These are phyloP conservation scores for Dendrolimus houi DNA, from an alignment of 2,888 invertebrate species.

Conservation along the genomic window DNA sequence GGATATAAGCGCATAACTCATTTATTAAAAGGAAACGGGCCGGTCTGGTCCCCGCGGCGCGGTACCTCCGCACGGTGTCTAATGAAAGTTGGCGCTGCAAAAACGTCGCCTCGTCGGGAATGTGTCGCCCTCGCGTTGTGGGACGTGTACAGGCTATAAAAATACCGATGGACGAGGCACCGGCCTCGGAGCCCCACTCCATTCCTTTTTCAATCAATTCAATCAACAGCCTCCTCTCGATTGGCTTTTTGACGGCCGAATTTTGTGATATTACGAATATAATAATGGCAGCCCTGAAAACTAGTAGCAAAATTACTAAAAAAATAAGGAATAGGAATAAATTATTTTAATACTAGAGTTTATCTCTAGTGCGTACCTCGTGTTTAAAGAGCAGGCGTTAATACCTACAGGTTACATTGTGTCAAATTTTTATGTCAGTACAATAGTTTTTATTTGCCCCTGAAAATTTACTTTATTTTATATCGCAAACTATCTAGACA, in stretches of 20 bases:
- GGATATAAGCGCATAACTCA: constrained; percentile 69
- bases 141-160: constrained; percentile 70
- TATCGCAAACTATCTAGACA: too few relatives aligned
- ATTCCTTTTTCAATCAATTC: constrained; percentile 71
- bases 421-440: too few relatives aligned
- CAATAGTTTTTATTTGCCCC: too few relatives aligned
- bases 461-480: too few relatives aligned
- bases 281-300: constrained; percentile 14
- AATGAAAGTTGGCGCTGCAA: constrained; percentile 69
- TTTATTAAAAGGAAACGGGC: constrained; percentile 69
- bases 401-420: too few relatives aligned
- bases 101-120: constrained; percentile 66
- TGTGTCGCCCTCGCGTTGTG: constrained; percentile 71
- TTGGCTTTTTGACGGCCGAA: constrained; percentile 46
- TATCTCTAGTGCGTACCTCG: too few relatives aligned
- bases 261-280: constrained; percentile 39
- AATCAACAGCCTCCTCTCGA: constrained; percentile 59
- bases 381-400: too few relatives aligned
- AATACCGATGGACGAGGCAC: constrained; percentile 56
- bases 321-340: too few relatives aligned
- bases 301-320: background rate
- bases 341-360: constrained; percentile 2
- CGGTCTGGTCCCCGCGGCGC: constrained; percentile 54
- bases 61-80: constrained; percentile 62
- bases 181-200: constrained; percentile 41